These are phyloP conservation scores for Helleia helle DNA, from an alignment of 2,888 invertebrate genomes.

Conservation along the genomic window DNA sequence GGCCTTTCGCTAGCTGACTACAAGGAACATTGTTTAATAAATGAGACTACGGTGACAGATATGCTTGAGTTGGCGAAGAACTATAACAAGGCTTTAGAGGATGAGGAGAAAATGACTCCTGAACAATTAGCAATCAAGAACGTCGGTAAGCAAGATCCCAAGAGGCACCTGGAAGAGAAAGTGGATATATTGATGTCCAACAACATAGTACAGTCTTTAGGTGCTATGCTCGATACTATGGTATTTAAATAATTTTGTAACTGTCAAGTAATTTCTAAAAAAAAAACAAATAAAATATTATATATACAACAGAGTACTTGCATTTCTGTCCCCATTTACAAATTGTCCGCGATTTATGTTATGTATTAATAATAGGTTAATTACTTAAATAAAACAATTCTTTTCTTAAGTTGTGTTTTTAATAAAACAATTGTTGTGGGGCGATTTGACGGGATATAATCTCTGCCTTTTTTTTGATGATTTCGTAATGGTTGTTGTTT, in stretches of 20 bases:
- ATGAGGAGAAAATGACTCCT: slow-evolving; percentile 99
- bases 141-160: slow-evolving; percentile 99
- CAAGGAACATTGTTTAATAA: slow-evolving; percentile 92
- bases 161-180: slow-evolving; percentile 98
- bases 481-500: slow-evolving; percentile 34
- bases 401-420: slow-evolving; percentile 29
- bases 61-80: slow-evolving; percentile 98
- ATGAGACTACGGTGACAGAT: slow-evolving; percentile 94
- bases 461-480: slow-evolving; percentile 34
- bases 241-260: slow-evolving; percentile 61
- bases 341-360: slow-evolving; percentile 37
- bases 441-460: slow-evolving; percentile 48
- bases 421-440: slow-evolving; percentile 42
- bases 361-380: slow-evolving; percentile 44
- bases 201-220: slow-evolving; percentile 97
- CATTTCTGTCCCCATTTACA: slow-evolving; percentile 25
- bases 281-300: slow-evolving; percentile 35
- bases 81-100: slow-evolving; percentile 98
- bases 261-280: slow-evolving; percentile 38
- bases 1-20: slow-evolving; percentile 93
- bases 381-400: slow-evolving; percentile 50
- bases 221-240: slow-evolving; percentile 92
- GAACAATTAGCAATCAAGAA: slow-evolving; percentile 99
- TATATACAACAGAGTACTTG: slow-evolving; percentile 13
- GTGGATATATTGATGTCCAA: slow-evolving; percentile 97